Evolutionary conservation across 37 sponge, comb jelly and placozoan genomes (phyloP).

Genomic region (Dysidea cf. avara): DNA sequence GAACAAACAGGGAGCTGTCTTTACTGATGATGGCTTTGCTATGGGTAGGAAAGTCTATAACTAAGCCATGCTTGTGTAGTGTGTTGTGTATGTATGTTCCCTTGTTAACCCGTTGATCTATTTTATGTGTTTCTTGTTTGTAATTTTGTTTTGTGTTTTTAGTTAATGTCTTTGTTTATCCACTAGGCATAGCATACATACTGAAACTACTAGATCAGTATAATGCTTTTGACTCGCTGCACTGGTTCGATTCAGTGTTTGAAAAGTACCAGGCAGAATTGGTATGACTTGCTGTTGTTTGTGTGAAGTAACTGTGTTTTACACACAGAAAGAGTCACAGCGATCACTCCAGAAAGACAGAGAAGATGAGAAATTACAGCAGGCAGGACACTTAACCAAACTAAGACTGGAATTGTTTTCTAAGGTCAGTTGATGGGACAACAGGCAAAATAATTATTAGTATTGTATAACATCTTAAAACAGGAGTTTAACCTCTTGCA

Average conservation of each 20-base stretch:
- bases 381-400: conserved; percentile 84
- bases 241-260: conserved; percentile 91
- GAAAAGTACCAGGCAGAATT: conserved; percentile 71
- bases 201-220: conserved; percentile 97
- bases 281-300: conserved; percentile 29
- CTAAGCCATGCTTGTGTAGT: not conserved
- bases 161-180: too few relatives aligned
- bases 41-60: conserved; percentile 96
- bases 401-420: conserved; percentile 79
- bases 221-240: conserved; percentile 95
- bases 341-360: conserved; percentile 42
- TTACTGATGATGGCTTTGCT: conserved; percentile 98
- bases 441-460: too few relatives aligned
- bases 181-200: conserved; percentile 90
- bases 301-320: not conserved
- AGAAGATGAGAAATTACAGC: conserved; percentile 85
- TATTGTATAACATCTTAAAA: too few relatives aligned
- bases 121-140: not conserved
- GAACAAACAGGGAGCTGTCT: conserved; percentile 95
- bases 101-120: not conserved
- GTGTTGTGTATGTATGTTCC: not conserved
- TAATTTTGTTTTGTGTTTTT: not conserved
- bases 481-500: conserved; percentile 92
- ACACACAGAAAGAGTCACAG: conserved; percentile 26
- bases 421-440: conserved; percentile 29